These are phyloP conservation scores for Myiotriccus ornatus DNA, from an alignment of 2,797 vertebrate genomes.

Conservation along the genomic window DNA sequence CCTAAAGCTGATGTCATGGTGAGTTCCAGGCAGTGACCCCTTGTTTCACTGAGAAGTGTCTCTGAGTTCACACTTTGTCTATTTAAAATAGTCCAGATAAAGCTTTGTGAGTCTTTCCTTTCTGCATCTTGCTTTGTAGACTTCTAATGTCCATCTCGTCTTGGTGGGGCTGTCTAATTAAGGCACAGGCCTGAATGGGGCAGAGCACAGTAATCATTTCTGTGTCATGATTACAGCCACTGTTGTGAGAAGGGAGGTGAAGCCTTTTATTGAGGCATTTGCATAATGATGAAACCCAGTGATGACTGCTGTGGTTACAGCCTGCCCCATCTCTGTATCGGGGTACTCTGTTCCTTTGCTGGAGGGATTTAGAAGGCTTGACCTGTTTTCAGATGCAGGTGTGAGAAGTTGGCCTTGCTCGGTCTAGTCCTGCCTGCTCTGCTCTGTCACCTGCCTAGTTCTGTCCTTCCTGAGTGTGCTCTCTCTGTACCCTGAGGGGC, in stretches of 20 bases:
- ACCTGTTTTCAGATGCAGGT: not conserved
- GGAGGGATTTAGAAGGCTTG: not conserved
- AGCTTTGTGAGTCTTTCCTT: not conserved
- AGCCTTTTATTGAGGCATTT: not conserved
- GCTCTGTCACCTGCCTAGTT: not conserved
- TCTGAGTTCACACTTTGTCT: not conserved
- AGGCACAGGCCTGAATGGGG: not conserved
- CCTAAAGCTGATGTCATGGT: not conserved
- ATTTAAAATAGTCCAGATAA: not conserved
- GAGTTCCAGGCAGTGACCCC: not conserved
- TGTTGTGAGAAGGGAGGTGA: not conserved
- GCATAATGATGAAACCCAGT: not conserved
- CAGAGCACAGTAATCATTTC: not conserved
- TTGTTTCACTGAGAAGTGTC: not conserved
- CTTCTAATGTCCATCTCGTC: not conserved
- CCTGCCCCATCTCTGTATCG: not conserved
- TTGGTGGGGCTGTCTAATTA: not conserved
- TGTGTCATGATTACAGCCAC: not conserved
- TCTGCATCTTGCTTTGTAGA: not conserved
- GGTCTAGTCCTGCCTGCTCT: not conserved
- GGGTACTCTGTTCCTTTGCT: not conserved
- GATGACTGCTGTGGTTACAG: not conserved
- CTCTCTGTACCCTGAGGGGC: not conserved
- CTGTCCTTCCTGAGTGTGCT: not conserved
- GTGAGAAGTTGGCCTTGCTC: not conserved